These are phyloP conservation scores for Lasioglossum pauxillum DNA, from an alignment of 2,888 invertebrate species.

Conservation along the genomic window DNA sequence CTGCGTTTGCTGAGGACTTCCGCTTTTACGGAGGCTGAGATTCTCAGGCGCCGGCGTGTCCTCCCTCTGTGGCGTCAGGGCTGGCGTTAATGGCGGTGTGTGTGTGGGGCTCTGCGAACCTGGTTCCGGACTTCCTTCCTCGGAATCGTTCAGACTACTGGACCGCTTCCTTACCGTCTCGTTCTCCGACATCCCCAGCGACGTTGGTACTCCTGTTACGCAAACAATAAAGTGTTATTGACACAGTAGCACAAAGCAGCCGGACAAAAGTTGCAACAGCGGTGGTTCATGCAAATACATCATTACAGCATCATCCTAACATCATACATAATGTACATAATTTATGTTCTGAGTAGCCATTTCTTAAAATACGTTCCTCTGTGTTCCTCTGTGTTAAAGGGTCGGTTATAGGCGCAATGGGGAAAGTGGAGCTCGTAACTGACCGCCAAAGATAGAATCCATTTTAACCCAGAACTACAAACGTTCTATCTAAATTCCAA, in stretches of 20 bases:
- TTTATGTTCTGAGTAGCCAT: not conserved
- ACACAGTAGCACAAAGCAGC: not conserved
- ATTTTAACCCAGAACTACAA: not conserved
- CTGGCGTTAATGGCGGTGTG: constrained; percentile 80
- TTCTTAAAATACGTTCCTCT: not conserved
- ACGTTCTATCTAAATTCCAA: not conserved
- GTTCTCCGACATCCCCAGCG: constrained; percentile 66
- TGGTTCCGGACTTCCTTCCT: constrained; percentile 80
- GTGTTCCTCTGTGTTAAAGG: not conserved
- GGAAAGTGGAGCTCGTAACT: not conserved
- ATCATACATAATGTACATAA: not conserved
- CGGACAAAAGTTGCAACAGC: not conserved
- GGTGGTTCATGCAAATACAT: not conserved
- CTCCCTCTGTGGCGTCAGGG: constrained; percentile 79
- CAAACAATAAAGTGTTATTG: not conserved
- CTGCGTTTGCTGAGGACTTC: constrained; percentile 81
- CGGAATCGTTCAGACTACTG: constrained; percentile 80
- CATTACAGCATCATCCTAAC: not conserved
- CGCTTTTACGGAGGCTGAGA: constrained; percentile 90
- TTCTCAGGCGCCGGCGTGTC: constrained; percentile 90
- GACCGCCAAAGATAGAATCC: not conserved
- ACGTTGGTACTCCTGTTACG: constrained; percentile 47
- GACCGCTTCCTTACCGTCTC: constrained; percentile 74
- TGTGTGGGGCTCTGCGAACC: constrained; percentile 80
- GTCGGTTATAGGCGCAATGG: no score